Conservation (phyloP, 2,113 vertebrate species). For the Pholis gunnellus region DNA sequence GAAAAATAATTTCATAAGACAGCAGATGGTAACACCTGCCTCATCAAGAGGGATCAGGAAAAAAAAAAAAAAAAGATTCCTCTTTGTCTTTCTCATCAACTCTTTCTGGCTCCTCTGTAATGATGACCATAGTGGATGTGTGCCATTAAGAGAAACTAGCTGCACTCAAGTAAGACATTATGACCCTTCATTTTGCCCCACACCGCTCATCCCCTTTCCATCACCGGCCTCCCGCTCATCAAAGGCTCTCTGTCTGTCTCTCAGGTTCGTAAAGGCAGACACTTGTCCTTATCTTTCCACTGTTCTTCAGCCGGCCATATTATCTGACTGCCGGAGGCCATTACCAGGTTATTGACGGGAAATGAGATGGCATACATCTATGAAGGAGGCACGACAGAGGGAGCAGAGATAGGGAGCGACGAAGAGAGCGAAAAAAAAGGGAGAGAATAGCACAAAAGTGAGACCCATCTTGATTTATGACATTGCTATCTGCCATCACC, state of each 20-base stretch:
- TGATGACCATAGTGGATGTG: background rate
- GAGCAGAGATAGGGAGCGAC: conserved; percentile 23
- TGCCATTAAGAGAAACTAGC: conserved; percentile 36
- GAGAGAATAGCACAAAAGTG: conserved; percentile 27
- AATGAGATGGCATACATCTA: conserved; percentile 74
- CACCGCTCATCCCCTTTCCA: conserved; percentile 1
- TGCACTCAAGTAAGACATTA: conserved; percentile 27
- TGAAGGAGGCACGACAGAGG: conserved; percentile 46
- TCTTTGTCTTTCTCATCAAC: conserved; percentile 16
- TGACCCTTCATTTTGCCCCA: conserved; percentile 9
- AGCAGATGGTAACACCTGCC: conserved; percentile 23
- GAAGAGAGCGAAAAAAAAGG: conserved; percentile 3
- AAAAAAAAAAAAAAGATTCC: background rate
- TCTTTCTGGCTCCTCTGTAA: background rate
- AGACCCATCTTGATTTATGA: conserved; percentile 61
- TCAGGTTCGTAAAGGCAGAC: conserved; percentile 49
- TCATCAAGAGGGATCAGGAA: conserved; percentile 2
- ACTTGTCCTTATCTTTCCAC: conserved; percentile 73
- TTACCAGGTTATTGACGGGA: conserved; percentile 82
- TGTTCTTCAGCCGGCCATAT: conserved; percentile 63
- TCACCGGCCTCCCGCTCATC: conserved; percentile 49
- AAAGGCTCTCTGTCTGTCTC: conserved; percentile 53
- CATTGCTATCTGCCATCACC: conserved; percentile 51
- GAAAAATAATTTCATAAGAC: background rate
- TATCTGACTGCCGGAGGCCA: conserved; percentile 71